These are phyloP conservation scores for Saxicola maurus DNA, from an alignment of 2,797 vertebrate species.

Conservation along the genomic window DNA sequence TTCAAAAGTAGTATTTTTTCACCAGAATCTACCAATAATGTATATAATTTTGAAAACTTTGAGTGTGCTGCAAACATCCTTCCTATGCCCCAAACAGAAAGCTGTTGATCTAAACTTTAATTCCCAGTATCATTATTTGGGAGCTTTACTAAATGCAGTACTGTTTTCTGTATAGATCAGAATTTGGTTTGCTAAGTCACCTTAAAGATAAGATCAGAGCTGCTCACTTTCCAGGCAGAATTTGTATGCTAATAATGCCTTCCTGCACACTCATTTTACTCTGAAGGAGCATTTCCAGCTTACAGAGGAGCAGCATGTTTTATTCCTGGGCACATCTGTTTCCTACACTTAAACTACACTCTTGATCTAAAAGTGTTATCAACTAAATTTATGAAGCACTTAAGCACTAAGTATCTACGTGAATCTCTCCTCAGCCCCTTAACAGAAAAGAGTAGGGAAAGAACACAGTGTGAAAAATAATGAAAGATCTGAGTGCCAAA, in stretches of 20 bases:
- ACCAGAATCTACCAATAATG: background rate
- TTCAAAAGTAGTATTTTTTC: background rate
- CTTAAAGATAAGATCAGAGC: conserved; percentile 28
- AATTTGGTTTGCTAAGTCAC: conserved; percentile 7
- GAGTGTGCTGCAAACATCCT: background rate
- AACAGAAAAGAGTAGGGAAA: background rate
- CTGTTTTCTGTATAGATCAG: background rate
- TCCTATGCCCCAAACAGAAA: background rate
- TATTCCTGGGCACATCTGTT: conserved; percentile 36
- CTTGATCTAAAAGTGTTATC: background rate
- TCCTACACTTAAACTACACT: background rate
- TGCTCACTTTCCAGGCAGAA: background rate
- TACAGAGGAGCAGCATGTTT: background rate
- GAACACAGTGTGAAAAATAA: background rate
- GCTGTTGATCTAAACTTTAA: background rate
- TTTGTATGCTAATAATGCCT: background rate
- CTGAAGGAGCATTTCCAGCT: background rate
- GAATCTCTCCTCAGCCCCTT: background rate
- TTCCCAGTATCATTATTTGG: background rate
- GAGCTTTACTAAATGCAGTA: background rate
- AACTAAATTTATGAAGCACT: conserved; percentile 37
- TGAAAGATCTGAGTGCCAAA: background rate
- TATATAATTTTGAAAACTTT: background rate
- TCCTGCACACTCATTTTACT: background rate
- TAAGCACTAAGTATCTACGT: background rate